phyloP scores from a whole-genome alignment of 2,113 vertebrate genomes.

The Bos taurus region DNA sequence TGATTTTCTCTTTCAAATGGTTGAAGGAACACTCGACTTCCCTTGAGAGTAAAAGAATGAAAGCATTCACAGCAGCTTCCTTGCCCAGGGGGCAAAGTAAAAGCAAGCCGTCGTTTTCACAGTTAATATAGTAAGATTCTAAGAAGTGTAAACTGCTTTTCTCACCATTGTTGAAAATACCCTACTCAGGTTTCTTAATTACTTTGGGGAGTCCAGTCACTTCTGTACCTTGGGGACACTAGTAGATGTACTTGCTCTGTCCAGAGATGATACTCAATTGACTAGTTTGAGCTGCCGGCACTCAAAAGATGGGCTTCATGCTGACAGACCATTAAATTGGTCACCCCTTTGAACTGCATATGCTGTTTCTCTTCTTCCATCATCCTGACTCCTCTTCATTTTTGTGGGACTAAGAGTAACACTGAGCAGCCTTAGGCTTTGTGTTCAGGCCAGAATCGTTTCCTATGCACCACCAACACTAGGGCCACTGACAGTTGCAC shows the following conservation, averaged over 20 bases:
- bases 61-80: constrained; percentile 9
- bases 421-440: neutral
- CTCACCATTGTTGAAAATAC: constrained; percentile 33
- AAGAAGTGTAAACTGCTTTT: constrained; percentile 46
- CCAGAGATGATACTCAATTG: constrained; percentile 37
- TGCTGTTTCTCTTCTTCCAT: neutral
- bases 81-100: constrained; percentile 12
- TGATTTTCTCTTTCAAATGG: constrained; percentile 56
- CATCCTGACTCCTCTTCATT: neutral
- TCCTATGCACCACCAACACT: too few relatives aligned
- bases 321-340: neutral
- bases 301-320: neutral
- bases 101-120: neutral
- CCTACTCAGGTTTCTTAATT: constrained; percentile 36
- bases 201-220: neutral
- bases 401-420: neutral
- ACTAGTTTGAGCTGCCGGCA: neutral
- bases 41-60: constrained; percentile 64
- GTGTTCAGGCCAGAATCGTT: neutral
- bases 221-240: neutral
- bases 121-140: constrained; percentile 40
- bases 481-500: neutral
- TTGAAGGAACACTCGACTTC: constrained; percentile 45
- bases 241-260: constrained; percentile 20
- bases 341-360: neutral